Base-by-base conservation (phyloP, 2,113 vertebrate genomes). In the Ptilonorhynchus violaceus region DNA sequence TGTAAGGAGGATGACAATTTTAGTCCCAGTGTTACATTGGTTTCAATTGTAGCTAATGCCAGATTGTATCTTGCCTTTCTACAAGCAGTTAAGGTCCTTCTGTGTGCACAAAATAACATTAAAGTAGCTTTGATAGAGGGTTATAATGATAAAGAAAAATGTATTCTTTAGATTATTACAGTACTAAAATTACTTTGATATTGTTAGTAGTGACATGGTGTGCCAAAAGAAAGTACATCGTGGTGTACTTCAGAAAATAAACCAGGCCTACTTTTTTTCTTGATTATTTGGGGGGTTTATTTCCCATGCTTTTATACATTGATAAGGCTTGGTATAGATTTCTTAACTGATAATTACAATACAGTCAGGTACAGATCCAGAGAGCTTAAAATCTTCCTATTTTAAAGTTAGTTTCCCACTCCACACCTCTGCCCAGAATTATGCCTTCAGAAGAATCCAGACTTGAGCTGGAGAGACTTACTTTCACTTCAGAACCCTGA, bases 221-320 rank as follows among this genome's bases (percentile, higher is more conserved):
- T 53, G 33, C 18, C 13, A 37, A 14, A 72, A 79, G 9, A 70
- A 93, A 74, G 16, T 4, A 27, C 3, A 33, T 9, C 0, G 0
- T 8, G 63, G 8, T 9, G 15, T 50, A 50, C 23, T 85, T 55
- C 15, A 42, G 28, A 67, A 92, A 67, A 77, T 17, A 82, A 72
- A 88, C 1, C 3, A 59, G 33, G 7, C 4, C 4, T 62, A 12
- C 5, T 5, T 27, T n/a, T 67, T 63, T 39, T 24, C 35, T 27
- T 79, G 8, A 70, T 59, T 67, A 42, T 77, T 81, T 85, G 5
- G 3, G 7, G 2, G 0, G 0, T 28, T 67, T 55, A 28, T 67
- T 49, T 78, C 7, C 13, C 5, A 39, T 33, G 41, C 2, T 25
- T 42, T 58, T 60, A 17, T 31, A 74, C 15, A 37, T 18, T 33